Evolutionary conservation across 2,888 invertebrate species (phyloP).

Genomic region (Drosophila acutilabella): DNA sequence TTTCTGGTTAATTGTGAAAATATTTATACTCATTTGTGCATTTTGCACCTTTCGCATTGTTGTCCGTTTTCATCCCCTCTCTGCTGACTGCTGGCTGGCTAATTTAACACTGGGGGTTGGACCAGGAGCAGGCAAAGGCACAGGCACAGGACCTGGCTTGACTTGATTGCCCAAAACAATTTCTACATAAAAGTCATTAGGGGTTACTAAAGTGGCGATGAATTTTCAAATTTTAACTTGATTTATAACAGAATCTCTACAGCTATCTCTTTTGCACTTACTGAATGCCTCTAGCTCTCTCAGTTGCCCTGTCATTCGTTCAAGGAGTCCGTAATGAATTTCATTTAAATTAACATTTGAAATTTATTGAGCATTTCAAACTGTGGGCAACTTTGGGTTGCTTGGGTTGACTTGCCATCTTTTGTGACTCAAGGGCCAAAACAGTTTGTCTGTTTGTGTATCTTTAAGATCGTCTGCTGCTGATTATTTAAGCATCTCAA

Average conservation of each 20-base stretch:
- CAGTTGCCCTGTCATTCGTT: conserved; percentile 5
- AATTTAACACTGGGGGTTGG: conserved; percentile 70
- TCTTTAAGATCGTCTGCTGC: conserved; percentile 70
- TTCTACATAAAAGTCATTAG: conserved; percentile 83
- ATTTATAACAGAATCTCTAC: conserved; percentile 78
- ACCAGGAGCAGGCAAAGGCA: conserved; percentile 39
- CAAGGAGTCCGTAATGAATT: conserved; percentile 56
- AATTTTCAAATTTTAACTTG: conserved; percentile 83
- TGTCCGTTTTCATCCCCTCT: conserved; percentile 41
- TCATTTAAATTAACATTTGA: conserved; percentile 80
- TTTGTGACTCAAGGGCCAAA: conserved; percentile 38
- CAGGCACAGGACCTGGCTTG: conserved; percentile 50
- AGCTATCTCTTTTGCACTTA: conserved; percentile 30
- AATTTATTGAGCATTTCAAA: conserved; percentile 72
- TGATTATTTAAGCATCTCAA: conserved; percentile 45
- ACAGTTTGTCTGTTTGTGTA: conserved; percentile 43
- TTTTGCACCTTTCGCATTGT: conserved; percentile 79
- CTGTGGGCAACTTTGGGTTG: conserved; percentile 55
- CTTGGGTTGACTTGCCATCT: conserved; percentile 62
- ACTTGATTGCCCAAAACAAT: conserved; percentile 81
- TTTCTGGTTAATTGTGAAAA: conserved; percentile 84
- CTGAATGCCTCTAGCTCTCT: conserved; percentile 26
- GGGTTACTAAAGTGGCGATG: conserved; percentile 85
- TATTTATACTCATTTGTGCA: conserved; percentile 84
- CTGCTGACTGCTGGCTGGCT: conserved; percentile 31